Evolutionary conservation across 2,888 invertebrate species (phyloP), one percentile per base, ranked within the genome.

Genomic region (Dioctria linearis): DNA sequence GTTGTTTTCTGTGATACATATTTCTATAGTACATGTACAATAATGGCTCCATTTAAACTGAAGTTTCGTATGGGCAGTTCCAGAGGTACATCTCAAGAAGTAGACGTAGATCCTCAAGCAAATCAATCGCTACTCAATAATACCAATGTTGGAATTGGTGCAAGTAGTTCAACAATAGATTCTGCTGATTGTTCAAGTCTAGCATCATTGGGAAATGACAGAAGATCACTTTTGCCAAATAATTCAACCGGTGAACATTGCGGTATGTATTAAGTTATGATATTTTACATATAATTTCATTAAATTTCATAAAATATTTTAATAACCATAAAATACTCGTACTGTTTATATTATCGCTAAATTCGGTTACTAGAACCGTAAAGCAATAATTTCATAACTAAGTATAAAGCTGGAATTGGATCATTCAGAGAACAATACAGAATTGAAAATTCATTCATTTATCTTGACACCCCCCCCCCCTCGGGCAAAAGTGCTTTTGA

Each of bases 51-150:
- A 40, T 89, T 89, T 83, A 89, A 89, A 84, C 85, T 89, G 61
- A 89, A 89, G 85, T 89, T 89, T 85, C 89, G 89, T 80, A 89
- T 88, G 89, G 88, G 89, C 78, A 85, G 88, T 84, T 89, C 89
- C 37, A 85, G 89, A 57, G 89, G 89, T 83, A 87, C 89, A 76
- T 89, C 89, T 54, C 89, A 89, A 84, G 89, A 89, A 82, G 87
- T 88, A 69, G 88, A 75, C 43, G 73, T 57, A 43, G 88, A 88
- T 83, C 88, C 88, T 80, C 88, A 88, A 80, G 88, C 87, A 80
- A 89, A 87, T 82, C 89, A 88, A 83, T 87, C 88, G 49, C 85
- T 88, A 6, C 85, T 89, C 78, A 85, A 85, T 82, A 84, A 85
- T 81, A 86, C 83, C 76, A 83, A 80, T 65, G 61, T 78, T 67